Evolutionary conservation across 2,888 invertebrate genomes (phyloP).

Genomic region (Eristalis tenax): DNA sequence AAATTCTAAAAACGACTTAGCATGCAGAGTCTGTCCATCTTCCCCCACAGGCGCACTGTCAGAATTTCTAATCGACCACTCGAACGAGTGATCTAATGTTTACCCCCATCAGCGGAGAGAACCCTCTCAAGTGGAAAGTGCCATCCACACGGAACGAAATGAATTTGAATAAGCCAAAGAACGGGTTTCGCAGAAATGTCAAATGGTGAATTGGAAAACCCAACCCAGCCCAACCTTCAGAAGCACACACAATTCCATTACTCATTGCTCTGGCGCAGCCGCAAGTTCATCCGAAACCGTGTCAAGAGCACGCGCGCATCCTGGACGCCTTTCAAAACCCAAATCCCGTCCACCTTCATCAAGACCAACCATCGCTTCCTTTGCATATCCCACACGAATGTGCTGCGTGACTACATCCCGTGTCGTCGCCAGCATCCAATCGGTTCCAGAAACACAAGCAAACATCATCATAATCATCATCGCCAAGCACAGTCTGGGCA

Average conservation of each 20-base stretch:
- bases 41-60: no score
- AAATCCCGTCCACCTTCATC: neutral
- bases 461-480: neutral
- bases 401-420: neutral
- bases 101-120: neutral
- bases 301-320: neutral
- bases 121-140: neutral
- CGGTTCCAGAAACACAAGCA: neutral
- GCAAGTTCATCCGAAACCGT: neutral
- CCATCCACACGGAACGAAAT: neutral
- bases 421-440: neutral
- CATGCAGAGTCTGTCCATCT: no score
- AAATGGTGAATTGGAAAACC: neutral
- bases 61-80: no score
- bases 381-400: neutral
- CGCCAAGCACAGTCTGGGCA: slow-evolving; percentile 38
- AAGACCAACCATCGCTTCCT: slow-evolving; percentile 7
- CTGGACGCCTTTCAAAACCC: neutral
- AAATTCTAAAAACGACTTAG: no score
- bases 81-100: neutral
- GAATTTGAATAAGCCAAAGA: neutral
- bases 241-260: neutral
- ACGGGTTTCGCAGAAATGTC: neutral
- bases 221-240: neutral
- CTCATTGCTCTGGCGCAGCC: neutral